Conservation (phyloP, 2,113 vertebrate species). For the Tursiops truncatus region DNA sequence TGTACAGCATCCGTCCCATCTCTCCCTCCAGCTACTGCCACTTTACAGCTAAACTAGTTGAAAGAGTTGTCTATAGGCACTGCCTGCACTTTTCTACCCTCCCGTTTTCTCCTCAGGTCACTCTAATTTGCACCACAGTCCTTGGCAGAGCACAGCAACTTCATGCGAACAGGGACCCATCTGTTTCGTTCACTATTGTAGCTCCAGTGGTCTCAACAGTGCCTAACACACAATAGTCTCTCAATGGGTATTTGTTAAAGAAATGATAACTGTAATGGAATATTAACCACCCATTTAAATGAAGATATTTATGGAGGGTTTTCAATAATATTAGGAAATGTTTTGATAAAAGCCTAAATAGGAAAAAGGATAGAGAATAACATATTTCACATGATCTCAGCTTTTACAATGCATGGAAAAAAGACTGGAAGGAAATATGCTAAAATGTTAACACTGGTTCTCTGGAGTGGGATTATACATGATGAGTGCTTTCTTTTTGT, state of each 20-base stretch:
- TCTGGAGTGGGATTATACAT: not conserved
- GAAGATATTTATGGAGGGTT: not conserved
- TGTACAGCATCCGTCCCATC: not conserved
- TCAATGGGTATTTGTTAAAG: conserved; percentile 8
- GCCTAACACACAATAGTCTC: not conserved
- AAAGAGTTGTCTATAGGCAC: not conserved
- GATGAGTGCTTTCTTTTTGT: not conserved
- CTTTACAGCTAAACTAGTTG: not conserved
- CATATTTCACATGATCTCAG: not conserved
- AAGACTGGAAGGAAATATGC: not conserved
- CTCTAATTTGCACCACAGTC: not conserved
- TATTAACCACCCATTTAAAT: not conserved
- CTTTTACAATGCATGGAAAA: not conserved
- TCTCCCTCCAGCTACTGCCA: not conserved
- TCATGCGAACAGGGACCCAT: not conserved
- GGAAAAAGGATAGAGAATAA: conserved; percentile 3
- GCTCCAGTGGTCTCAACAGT: not conserved
- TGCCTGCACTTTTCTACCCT: not conserved
- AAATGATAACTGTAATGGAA: not conserved
- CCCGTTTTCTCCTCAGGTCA: not conserved
- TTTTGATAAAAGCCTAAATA: not conserved
- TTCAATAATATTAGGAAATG: not conserved
- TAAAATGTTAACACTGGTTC: not conserved
- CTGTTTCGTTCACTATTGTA: not conserved
- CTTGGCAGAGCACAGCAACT: not conserved